Evolutionary conservation across 2,888 invertebrate genomes (phyloP).

Genomic region (Leucophenga montana): DNA sequence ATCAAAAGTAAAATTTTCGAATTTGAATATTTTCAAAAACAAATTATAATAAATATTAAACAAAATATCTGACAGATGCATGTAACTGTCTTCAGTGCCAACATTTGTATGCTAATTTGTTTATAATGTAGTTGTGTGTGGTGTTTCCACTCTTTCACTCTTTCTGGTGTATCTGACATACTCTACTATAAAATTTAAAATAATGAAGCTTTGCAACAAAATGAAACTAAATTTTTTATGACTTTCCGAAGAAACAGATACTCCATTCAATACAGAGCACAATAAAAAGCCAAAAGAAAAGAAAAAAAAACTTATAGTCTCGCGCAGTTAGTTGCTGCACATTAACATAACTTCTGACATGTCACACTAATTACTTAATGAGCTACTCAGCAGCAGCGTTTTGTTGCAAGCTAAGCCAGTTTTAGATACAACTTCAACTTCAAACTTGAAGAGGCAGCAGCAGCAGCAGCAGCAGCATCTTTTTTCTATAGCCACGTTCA

Average conservation of each 20-base stretch:
- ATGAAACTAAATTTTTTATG: constrained; percentile 46
- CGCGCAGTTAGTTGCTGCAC: constrained; percentile 8
- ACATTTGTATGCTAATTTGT: constrained; percentile 45
- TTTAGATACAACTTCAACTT: too few relatives aligned
- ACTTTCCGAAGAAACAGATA: constrained; percentile 37
- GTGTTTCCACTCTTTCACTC: constrained; percentile 12
- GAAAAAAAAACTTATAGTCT: too few relatives aligned
- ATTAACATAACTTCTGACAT: constrained; percentile 69
- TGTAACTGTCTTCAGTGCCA: constrained; percentile 3
- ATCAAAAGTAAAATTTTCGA: background rate
- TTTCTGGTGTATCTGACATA: constrained; percentile 55
- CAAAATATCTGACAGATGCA: constrained; percentile 7
- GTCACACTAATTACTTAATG: constrained; percentile 73
- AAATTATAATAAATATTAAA: constrained; percentile 3
- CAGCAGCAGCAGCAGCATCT: constrained; percentile 38
- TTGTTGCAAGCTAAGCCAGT: constrained; percentile 27
- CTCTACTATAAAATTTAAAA: constrained; percentile 26
- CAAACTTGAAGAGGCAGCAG: too few relatives aligned
- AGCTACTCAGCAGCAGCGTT: constrained; percentile 51
- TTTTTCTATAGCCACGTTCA: constrained; percentile 44
- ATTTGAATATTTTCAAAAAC: background rate
- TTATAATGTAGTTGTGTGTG: constrained; percentile 45
- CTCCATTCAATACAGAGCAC: constrained; percentile 36
- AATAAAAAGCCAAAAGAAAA: constrained; percentile 5
- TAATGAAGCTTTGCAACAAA: constrained; percentile 54